A percentile compares a stretch with the other conserved stretches of the same genome.
Evolutionary conservation across 1,140 invertebrate species (phyloP).

Genomic region (Macrocentrus cingulum): DNA sequence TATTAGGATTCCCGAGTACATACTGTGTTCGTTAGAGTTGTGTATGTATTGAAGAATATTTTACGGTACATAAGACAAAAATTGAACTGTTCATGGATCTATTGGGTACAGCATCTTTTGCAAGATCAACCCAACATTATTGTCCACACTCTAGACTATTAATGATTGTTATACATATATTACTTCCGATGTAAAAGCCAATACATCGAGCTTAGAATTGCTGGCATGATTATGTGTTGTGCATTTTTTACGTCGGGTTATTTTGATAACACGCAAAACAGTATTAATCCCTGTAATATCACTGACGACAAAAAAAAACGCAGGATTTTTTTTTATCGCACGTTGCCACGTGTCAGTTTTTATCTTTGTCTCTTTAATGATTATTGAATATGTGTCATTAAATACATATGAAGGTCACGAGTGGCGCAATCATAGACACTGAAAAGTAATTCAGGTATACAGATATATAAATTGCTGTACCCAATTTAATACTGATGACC

Average conservation of each 20-base stretch:
- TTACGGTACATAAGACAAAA: too few species aligned
- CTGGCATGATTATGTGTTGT: neutral
- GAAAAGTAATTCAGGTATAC: neutral
- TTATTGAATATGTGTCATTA: neutral
- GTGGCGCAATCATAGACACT: neutral
- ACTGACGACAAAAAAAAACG: too few species aligned
- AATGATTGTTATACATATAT: constrained; percentile 1
- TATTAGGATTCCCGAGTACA: constrained; percentile 14
- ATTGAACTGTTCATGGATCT: too few species aligned
- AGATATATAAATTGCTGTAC: constrained; percentile 7
- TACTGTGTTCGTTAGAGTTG: constrained; percentile 15
- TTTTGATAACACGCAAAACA: neutral
- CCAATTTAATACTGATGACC: neutral
- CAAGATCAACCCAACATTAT: neutral
- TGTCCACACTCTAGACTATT: neutral
- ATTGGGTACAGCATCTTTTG: constrained; percentile 15
- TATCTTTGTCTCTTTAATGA: neutral
- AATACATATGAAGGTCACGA: neutral
- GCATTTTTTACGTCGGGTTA: neutral
- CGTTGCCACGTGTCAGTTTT: too few species aligned
- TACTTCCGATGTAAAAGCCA: neutral
- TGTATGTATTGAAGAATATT: constrained; percentile 19
- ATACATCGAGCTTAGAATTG: neutral
- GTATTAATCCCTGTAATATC: constrained; percentile 6
- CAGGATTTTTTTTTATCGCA: too few species aligned